Base-by-base conservation (phyloP, 2,113 vertebrate species). In the Paradisaea rubra region DNA sequence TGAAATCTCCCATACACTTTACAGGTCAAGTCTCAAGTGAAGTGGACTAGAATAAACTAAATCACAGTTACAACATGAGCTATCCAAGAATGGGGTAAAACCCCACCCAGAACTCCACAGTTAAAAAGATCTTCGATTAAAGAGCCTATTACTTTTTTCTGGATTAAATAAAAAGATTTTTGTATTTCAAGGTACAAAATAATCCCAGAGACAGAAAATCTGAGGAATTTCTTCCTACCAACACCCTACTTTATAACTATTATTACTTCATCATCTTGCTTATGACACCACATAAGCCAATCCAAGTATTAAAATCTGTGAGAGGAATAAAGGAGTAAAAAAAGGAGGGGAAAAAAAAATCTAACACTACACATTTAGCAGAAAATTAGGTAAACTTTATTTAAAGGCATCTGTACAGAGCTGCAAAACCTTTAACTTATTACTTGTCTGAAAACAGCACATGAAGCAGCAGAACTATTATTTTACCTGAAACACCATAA, bases 81-180 rank as follows among this genome's bases (percentile, higher is more conserved):
- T 54, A 57, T 2, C 15, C 1, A 86, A 72, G 5, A 49, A 7
- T 8, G 35, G 52, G 35, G n/a, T 19, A 72, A 59, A 79, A 16
- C 1, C 0, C 3, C 6, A 65, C 7, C 8, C 19, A 57, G 11
- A 86, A 84, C 9, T 31, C 14, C 6, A 30, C 17, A 44, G 10
- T 59, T 83, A 39, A 65, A 45, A 44, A 49, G 9, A 66, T 15
- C 10, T 23, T 73, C 9, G 18, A 13, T 56, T 78, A 27, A 92
- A 81, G 13, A 73, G 15, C 2, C 25, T n/a, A 17, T 28, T 65
- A 47, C 7, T 19, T 85, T 31, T 56, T 74, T 69, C 23, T 10
- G 3, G 11, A 61, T 70, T 63, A 81, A 90, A 78, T 19, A 39
- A 79, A 41, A 66, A 59, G 0, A 49, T 11, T 30, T 61, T 19